These are phyloP conservation scores for Notocelia uddmanniana DNA, from an alignment of 2,888 invertebrate genomes.

Conservation along the genomic window DNA sequence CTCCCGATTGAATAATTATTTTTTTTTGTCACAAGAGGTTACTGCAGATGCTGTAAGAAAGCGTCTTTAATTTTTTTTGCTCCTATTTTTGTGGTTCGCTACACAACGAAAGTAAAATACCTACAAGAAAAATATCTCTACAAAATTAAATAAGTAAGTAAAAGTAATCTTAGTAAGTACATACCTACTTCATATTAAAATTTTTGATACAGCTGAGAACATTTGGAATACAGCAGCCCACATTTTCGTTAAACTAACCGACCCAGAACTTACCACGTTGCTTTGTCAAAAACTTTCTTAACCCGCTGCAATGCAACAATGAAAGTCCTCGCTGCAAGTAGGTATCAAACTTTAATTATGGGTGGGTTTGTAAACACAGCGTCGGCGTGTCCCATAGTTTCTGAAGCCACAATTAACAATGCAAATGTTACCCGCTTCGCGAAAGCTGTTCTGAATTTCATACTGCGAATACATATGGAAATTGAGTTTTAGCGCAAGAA, in stretches of 20 bases:
- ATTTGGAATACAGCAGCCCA: slow-evolving; percentile 21
- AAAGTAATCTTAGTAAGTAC: neutral
- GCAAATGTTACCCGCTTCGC: slow-evolving; percentile 72
- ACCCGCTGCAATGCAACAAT: slow-evolving; percentile 44
- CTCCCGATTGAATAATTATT: no score
- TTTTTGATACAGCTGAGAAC: neutral
- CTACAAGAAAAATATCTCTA: no score
- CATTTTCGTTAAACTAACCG: slow-evolving; percentile 23
- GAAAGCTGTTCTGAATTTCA: slow-evolving; percentile 81
- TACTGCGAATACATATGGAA: slow-evolving; percentile 78
- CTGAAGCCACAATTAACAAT: slow-evolving; percentile 81
- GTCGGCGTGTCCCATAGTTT: slow-evolving; percentile 47
- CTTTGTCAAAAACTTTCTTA: slow-evolving; percentile 45
- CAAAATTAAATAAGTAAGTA: neutral
- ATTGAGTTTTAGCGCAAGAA: slow-evolving; percentile 72
- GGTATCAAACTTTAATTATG: slow-evolving; percentile 44
- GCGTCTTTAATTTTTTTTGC: no score
- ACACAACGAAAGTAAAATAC: no score
- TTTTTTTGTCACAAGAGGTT: no score
- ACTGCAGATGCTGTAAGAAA: no score
- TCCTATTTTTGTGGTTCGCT: no score
- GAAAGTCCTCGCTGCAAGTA: slow-evolving; percentile 39
- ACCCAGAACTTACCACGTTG: slow-evolving; percentile 22
- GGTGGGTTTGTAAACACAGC: slow-evolving; percentile 41
- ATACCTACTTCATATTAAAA: neutral